A percentile compares a stretch with the other conserved stretches of the same genome.
Conservation (phyloP, 2,888 invertebrate genomes). For the Metacarcinus magister region DNA sequence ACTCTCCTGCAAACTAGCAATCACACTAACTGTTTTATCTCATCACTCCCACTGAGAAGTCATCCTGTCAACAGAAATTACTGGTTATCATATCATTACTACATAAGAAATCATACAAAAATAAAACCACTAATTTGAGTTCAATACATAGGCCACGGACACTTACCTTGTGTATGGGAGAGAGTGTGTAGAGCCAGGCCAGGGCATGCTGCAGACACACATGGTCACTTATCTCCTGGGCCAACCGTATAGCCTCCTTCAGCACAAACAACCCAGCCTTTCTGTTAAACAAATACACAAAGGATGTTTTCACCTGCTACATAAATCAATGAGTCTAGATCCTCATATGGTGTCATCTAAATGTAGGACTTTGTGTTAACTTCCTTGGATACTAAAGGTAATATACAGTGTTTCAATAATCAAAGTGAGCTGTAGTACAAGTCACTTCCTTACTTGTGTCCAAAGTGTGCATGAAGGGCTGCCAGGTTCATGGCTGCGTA, state of each 20-base stretch:
- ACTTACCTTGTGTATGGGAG: slow-evolving; percentile 79
- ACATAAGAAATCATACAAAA: no score
- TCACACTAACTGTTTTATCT: no score
- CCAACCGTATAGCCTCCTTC: slow-evolving; percentile 93
- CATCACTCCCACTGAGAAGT: no score
- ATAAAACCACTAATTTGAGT: neutral
- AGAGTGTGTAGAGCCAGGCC: slow-evolving; percentile 89
- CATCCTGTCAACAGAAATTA: no score
- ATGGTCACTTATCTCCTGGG: slow-evolving; percentile 94
- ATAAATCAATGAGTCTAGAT: neutral
- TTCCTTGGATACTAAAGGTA: neutral
- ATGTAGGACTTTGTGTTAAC: neutral
- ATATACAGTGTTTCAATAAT: neutral
- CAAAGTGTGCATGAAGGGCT: slow-evolving; percentile 93
- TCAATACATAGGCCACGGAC: neutral
- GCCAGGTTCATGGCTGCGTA: slow-evolving; percentile 96
- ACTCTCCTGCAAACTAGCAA: no score
- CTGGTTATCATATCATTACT: no score
- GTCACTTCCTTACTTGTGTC: slow-evolving; percentile 86
- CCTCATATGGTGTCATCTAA: neutral
- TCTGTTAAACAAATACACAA: slow-evolving; percentile 85
- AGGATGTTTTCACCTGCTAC: neutral
- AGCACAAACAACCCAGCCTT: slow-evolving; percentile 91
- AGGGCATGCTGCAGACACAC: slow-evolving; percentile 93
- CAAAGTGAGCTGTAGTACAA: neutral